Evolutionary conservation across 2,113 vertebrate species (phyloP).

Genomic region (Ifrita kowaldi): DNA sequence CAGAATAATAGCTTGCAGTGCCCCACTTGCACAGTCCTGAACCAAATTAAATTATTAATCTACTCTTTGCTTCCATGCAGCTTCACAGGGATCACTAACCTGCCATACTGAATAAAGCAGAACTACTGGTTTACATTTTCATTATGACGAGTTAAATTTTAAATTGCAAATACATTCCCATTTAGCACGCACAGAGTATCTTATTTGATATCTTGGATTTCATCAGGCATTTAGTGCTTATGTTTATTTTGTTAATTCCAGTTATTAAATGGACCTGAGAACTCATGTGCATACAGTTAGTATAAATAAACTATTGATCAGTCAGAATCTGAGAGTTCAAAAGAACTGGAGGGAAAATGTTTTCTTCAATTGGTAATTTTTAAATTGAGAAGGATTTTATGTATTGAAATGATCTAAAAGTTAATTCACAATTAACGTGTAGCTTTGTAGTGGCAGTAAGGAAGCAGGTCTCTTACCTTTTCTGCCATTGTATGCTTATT

Average conservation of each 20-base stretch:
- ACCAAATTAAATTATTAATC: constrained; percentile 99
- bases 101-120: constrained; percentile 96
- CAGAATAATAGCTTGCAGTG: constrained; percentile 75
- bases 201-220: constrained; percentile 39
- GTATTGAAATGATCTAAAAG: not conserved
- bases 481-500: not conserved
- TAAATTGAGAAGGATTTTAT: not conserved
- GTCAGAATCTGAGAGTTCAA: not conserved
- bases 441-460: not conserved
- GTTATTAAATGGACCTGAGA: not conserved
- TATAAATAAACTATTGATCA: not conserved
- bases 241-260: constrained; percentile 62
- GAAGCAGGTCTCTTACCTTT: not conserved
- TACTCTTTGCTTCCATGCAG: constrained; percentile 88
- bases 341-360: not conserved
- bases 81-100: constrained; percentile 95
- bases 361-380: not conserved
- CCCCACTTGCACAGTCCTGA: constrained; percentile 79
- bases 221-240: constrained; percentile 45
- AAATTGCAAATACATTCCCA: constrained; percentile 91
- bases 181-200: constrained; percentile 58
- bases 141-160: constrained; percentile 95
- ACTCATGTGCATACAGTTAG: not conserved
- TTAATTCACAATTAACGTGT: constrained; percentile 4
- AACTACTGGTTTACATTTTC: constrained; percentile 98